Percentiles rank a stretch among this genome's conserved stretches.
These are phyloP conservation scores for Netelia virgata DNA, from an alignment of 2,888 invertebrate genomes.

Conservation along the genomic window DNA sequence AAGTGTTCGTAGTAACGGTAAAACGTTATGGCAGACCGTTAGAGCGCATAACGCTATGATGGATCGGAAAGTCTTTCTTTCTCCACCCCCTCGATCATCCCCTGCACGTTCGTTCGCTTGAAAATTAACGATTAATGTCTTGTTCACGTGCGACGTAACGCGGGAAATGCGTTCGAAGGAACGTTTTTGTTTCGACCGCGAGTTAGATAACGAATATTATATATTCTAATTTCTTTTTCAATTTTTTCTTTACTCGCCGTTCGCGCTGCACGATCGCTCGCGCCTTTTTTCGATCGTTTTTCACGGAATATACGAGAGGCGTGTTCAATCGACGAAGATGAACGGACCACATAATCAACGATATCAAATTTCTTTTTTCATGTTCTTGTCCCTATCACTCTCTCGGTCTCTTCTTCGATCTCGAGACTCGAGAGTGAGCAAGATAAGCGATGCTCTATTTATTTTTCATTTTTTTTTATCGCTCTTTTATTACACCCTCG, in stretches of 20 bases:
- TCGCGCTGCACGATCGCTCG: conserved; percentile 4
- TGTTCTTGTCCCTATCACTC: background rate
- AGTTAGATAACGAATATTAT: conserved; percentile 41
- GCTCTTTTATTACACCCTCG: conserved; percentile 14
- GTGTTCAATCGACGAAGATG: conserved; percentile 32
- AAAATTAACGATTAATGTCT: conserved; percentile 68
- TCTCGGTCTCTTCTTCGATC: background rate
- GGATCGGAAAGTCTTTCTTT: conserved; percentile 46
- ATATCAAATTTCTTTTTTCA: conserved; percentile 29
- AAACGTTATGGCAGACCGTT: conserved; percentile 6
- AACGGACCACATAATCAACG: conserved; percentile 13
- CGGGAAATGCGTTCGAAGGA: conserved; percentile 24
- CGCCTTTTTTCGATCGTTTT: conserved; percentile 47
- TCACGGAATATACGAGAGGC: conserved; percentile 36
- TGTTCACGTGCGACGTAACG: conserved; percentile 63
- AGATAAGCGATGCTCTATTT: conserved; percentile 51
- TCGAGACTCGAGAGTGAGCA: conserved; percentile 11
- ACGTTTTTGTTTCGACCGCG: conserved; percentile 14
- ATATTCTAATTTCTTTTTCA: conserved; percentile 1
- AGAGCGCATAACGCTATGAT: conserved; percentile 23
- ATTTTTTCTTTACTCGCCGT: conserved; percentile 24
- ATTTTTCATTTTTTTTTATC: conserved; percentile 26
- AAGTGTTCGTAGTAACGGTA: conserved; percentile 12
- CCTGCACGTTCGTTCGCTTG: conserved; percentile 13
- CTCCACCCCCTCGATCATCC: background rate